Evolutionary conservation across 1,140 invertebrate species (phyloP), one percentile per base, ranked within the genome.

Genomic region (Danaus plexippus): DNA sequence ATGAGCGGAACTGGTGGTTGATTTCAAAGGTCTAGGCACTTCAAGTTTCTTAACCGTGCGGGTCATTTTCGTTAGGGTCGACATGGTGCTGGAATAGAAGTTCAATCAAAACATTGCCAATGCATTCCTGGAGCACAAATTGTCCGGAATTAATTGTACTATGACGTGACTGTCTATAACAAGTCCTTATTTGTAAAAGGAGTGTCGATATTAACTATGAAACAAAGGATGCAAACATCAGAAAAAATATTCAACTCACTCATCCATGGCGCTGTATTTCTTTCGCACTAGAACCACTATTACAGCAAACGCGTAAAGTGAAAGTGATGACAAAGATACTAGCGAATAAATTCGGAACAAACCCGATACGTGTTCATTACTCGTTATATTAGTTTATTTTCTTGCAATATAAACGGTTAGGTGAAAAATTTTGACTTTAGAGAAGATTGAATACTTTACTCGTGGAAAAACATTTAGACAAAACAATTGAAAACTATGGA

Each of bases 11-110:
- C 79, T 87, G 53, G 85, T 87, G 32, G 89, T 88, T 60, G 89
- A 89, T 88, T 93, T 93, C 61, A 93, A 86, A 67, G 92, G 91
- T 80, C 92, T 89, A 61, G 92, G 92, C 70, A 92, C 90, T 83
- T 93, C 92, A 65, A 92, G 87, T 88, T 92, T 93, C 85, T 92
- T 92, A 44, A 92, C 89, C 73, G 81, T 87, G 72, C 87, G 85
- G 77, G 87, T 87, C 87, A 87, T 88, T 87, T 88, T 88, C 80
- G 84, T 87, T 77, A 85, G 73, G 73, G 83, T 85, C 77, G 84
- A 87, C 84, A 87, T 87, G 74, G 79, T 87, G 80, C 79, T 85
- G 67, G 68, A 52, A 73, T 69, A 69, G 63, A n/a, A 57, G 48
- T 54, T 57, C 42, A 51, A 61, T 44, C 52, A 59, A 57, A 61